Conservation (phyloP, 2,888 invertebrate genomes). For the Euplexia lucipara region DNA sequence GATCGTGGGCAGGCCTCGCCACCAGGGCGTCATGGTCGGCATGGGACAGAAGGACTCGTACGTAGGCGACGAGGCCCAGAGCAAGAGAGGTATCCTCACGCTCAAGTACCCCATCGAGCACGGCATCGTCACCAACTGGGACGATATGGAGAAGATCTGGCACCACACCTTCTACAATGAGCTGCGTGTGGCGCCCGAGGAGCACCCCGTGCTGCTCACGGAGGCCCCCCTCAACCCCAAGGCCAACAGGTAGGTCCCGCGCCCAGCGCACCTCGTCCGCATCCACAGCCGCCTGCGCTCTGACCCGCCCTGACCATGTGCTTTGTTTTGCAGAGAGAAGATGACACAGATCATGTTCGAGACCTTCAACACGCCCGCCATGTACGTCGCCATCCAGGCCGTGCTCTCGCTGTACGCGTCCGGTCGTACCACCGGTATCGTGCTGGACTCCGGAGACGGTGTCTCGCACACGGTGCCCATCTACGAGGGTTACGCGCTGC, state of each 20-base stretch:
- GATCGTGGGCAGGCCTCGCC: slow-evolving; percentile 98
- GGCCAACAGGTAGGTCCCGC: slow-evolving; percentile 92
- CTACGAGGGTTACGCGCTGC: slow-evolving; percentile 98
- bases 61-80: slow-evolving; percentile 99
- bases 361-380: slow-evolving; percentile 97
- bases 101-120: slow-evolving; percentile 99
- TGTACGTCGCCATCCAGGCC: slow-evolving; percentile 98
- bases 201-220: slow-evolving; percentile 97
- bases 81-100: slow-evolving; percentile 98
- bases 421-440: slow-evolving; percentile 99
- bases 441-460: slow-evolving; percentile 98
- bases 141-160: slow-evolving; percentile 99
- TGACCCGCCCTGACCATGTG: slow-evolving; percentile 41
- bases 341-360: slow-evolving; percentile 98
- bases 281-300: slow-evolving; percentile 6
- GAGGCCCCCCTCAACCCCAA: slow-evolving; percentile 97
- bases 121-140: slow-evolving; percentile 99
- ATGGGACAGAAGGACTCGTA: slow-evolving; percentile 99
- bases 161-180: slow-evolving; percentile 99
- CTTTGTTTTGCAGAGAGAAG: slow-evolving; percentile 92
- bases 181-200: slow-evolving; percentile 98
- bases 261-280: slow-evolving; percentile 8
- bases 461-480: slow-evolving; percentile 98
- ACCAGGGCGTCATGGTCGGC: slow-evolving; percentile 99
- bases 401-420: slow-evolving; percentile 98